Conservation (phyloP, 2,797 vertebrate genomes). For the Xenopus petersii region DNA sequence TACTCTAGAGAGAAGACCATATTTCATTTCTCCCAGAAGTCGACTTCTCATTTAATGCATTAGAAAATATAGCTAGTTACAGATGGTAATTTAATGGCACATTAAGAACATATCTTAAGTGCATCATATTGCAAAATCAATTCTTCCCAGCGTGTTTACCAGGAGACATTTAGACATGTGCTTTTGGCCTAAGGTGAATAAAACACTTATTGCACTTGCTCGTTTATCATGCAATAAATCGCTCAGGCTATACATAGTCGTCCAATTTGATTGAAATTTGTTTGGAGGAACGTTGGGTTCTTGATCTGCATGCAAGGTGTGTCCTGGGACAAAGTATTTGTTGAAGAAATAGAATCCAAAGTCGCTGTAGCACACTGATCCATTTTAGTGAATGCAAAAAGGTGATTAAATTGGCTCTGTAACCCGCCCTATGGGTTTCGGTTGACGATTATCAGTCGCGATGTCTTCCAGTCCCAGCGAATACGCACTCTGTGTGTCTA, state of each 20-base stretch:
- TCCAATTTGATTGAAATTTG: background rate
- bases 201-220: constrained; percentile 24
- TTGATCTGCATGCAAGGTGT: too few species aligned
- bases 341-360: too few species aligned
- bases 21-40: constrained; percentile 41
- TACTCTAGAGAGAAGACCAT: constrained; percentile 10
- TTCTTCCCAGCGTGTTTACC: constrained; percentile 32
- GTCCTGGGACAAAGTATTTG: too few species aligned
- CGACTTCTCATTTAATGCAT: constrained; percentile 28
- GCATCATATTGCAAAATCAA: constrained; percentile 47
- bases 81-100: constrained; percentile 47
- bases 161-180: constrained; percentile 21
- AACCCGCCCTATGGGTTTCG: too few species aligned
- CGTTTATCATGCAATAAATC: constrained; percentile 25
- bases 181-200: constrained; percentile 24
- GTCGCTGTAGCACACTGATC: too few species aligned
- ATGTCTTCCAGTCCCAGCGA: too few species aligned
- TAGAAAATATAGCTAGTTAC: constrained; percentile 29
- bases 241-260: background rate
- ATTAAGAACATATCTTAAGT: constrained; percentile 48
- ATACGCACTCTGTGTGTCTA: too few species aligned
- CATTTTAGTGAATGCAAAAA: too few species aligned
- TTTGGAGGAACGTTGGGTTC: background rate
- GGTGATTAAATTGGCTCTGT: too few species aligned
- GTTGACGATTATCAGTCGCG: too few species aligned